Evolutionary conservation across 2,797 vertebrate genomes (phyloP), one percentile per base, ranked within the genome.

Genomic region (Acrossocheilus fasciatus): DNA sequence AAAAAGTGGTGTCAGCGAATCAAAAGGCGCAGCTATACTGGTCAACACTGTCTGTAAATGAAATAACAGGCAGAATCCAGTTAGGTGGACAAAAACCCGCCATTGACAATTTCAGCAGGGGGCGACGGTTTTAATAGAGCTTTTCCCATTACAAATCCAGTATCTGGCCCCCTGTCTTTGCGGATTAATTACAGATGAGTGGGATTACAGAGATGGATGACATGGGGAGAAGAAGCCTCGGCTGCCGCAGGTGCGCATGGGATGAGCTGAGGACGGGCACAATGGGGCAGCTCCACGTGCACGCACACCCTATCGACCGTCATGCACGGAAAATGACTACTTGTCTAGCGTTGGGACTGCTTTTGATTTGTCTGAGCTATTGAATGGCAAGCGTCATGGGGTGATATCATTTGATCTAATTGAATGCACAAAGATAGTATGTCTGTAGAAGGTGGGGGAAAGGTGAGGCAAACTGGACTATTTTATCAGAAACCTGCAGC

Each of bases 141-240:
- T 94, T 95, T 95, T 94, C 93, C 95, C 93, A 96, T 96, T 96
- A 96, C 96, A 97, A 98, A 97, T 96, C 95, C 95, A 94, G 95
- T 97, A 97, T 96, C 92, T 93, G 96, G 95, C 95, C 95, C 94
- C 95, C 95, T 95, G 91, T 91, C 88, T 93, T 92, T 93, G 88
- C 82, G 85, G 91, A 96, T 96, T 98, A 99, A 99, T 99, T 98
- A 98, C 95, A 95, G 96, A 92, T 95, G 96, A 97, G 95, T 92
- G 95, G 96, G 97, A 98, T 99, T 98, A 98, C 96, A 95, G 96
- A 94, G 96, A 96, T 93, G 92, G 90, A 93, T 41, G 79, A 81
- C 45, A 82, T 87, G 75, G 8, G 80, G 62, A 57, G 82, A 78
- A 90, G 90, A 68, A 66, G 57, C 82, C 81, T 34, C 79, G 59